These are phyloP conservation scores for Phacellophora camtschatica DNA, from an alignment of 30 jellyfish, hydroid and myxozoan genomes.

Conservation along the genomic window DNA sequence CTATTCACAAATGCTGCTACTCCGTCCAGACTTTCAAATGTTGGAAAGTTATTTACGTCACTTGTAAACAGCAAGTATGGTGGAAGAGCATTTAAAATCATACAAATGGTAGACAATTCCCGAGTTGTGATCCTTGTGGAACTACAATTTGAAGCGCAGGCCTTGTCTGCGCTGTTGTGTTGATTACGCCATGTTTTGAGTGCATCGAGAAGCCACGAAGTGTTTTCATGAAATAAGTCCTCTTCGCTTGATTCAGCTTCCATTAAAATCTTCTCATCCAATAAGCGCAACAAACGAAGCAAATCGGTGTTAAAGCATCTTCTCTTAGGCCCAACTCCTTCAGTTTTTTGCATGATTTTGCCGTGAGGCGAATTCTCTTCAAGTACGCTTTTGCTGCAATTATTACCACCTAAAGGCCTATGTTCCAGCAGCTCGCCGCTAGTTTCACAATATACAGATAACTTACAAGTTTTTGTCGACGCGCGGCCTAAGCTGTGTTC, in stretches of 20 bases:
- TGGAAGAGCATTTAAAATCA: slow-evolving; percentile 28
- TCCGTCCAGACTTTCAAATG: not conserved
- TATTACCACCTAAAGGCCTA: no score
- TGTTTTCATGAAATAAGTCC: not conserved
- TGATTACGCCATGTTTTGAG: not conserved
- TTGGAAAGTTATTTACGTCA: not conserved
- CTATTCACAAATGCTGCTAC: not conserved
- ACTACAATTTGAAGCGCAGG: not conserved
- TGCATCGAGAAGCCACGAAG: slow-evolving; percentile 33
- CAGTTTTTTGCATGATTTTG: not conserved
- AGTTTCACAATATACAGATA: no score
- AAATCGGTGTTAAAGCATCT: not conserved
- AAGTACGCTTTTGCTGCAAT: no score
- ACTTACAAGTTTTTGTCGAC: no score
- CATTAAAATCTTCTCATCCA: not conserved
- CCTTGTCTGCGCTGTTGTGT: not conserved
- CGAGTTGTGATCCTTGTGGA: not conserved
- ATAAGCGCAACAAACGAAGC: slow-evolving; percentile 12
- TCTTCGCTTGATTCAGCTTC: not conserved
- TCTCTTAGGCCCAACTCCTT: not conserved
- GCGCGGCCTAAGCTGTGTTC: no score
- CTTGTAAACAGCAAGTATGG: slow-evolving; percentile 1
- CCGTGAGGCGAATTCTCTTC: no score
- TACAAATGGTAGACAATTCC: not conserved
- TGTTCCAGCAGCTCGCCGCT: no score